Percentiles rank a stretch among this genome's conserved stretches.
phyloP scores from a whole-genome alignment of 2,113 vertebrate species.

The Pseudopodoces humilis region DNA sequence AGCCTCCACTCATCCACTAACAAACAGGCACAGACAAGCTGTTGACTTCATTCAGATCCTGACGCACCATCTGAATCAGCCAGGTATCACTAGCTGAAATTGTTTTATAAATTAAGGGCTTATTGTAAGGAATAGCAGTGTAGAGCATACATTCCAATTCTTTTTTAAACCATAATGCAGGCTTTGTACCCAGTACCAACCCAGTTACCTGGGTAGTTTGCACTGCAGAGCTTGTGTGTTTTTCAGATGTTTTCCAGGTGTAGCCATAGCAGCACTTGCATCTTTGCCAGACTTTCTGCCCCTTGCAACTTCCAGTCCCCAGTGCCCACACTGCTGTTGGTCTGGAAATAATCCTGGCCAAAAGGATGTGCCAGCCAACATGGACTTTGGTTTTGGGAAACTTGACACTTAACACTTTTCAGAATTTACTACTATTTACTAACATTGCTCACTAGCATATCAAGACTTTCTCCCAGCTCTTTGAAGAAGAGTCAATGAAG shows the following conservation, averaged over 20 bases:
- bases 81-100: neutral
- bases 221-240: neutral
- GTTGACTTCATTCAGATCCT: neutral
- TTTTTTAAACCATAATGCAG: neutral
- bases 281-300: neutral
- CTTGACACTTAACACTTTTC: neutral
- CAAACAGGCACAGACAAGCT: neutral
- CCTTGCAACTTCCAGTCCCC: neutral
- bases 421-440: no score
- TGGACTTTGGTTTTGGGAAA: neutral
- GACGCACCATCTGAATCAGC: neutral
- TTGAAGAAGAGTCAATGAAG: neutral
- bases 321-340: neutral
- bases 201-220: neutral
- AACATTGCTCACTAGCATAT: neutral
- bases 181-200: neutral
- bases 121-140: neutral
- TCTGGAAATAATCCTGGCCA: neutral
- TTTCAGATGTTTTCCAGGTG: neutral
- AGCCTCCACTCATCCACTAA: neutral
- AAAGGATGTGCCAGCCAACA: neutral
- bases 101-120: neutral
- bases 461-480: neutral
- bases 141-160: neutral
- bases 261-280: neutral